phyloP scores from a whole-genome alignment of 2,113 vertebrate genomes.

The Engraulis encrasicolus region DNA sequence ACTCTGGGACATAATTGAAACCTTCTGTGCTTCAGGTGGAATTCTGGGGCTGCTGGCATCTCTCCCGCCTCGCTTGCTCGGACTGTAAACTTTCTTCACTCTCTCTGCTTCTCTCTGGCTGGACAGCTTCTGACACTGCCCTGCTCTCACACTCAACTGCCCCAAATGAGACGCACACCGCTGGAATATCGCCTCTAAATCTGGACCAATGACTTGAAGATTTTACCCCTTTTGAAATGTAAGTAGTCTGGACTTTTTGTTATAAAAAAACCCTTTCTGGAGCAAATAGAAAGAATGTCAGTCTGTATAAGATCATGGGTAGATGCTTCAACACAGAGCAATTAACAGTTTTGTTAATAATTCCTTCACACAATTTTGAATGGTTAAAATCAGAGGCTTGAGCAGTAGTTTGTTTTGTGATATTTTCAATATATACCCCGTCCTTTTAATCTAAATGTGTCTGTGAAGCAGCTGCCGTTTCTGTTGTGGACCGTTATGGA shows the following conservation, averaged over 20 bases:
- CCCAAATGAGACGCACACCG: not conserved
- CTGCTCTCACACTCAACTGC: constrained; percentile 3
- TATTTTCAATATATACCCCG: no score
- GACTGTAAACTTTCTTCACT: constrained; percentile 77
- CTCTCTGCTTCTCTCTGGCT: constrained; percentile 54
- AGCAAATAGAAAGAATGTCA: no score
- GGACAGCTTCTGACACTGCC: constrained; percentile 80
- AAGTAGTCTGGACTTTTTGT: not conserved
- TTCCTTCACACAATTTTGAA: no score
- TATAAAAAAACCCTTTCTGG: no score
- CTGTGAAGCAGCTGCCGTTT: no score
- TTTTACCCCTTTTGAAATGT: constrained; percentile 26
- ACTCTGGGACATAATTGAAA: constrained; percentile 85
- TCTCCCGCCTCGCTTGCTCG: constrained; percentile 82
- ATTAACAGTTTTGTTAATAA: no score
- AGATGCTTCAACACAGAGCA: no score
- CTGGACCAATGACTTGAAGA: not conserved
- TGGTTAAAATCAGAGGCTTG: no score
- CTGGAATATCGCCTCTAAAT: not conserved
- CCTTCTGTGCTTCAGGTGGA: constrained; percentile 90
- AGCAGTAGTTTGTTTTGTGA: no score
- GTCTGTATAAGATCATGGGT: no score
- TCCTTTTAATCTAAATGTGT: no score
- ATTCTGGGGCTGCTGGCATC: constrained; percentile 86
- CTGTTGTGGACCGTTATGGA: no score